Evolutionary conservation across 2,888 invertebrate species (phyloP), one percentile per base, ranked within the genome.

Genomic region (Diogma glabrata): DNA sequence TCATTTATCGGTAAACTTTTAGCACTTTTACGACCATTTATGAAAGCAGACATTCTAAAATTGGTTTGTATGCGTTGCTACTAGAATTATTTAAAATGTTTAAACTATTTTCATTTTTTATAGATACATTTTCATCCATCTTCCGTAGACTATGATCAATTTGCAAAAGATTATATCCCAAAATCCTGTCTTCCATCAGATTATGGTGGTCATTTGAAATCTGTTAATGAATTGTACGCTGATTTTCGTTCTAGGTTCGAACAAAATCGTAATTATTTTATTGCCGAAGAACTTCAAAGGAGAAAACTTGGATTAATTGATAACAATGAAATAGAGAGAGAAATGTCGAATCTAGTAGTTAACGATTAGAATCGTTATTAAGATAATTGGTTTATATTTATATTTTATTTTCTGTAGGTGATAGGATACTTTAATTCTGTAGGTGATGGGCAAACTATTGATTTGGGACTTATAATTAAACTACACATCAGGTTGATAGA

Each of bases 1-100:
- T 71, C 78, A 0, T 72, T 77, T 33, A 62, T 79, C 36, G 78
- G 79, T 61, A 78, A 77, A 60, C 68, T 80, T 54, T 64, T 79
- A 66, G 60, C 75, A 24, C 64, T 80, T 56, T 71, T 78, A 57
- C 72, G 69, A 55, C 80, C 80, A 0, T 80, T 81, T 57, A 72
- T 80, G 70, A 75, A 75, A 54, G 77, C 75, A 59, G 75, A 75
- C 60, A 73, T 77, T 57, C 72, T 67, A 48, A 72, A 75, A 53
- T 66, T 76, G 72, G n/a, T n/a, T n/a, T n/a, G n/a, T n/a, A n/a
- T n/a, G n/a, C n/a, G n/a, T n/a, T n/a, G n/a, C n/a, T n/a, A n/a
- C n/a, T n/a, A n/a, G n/a, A n/a, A n/a, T n/a, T n/a, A n/a, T n/a
- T n/a, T n/a, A n/a, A n/a, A n/a, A n/a, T n/a, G n/a, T n/a, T n/a